Evolutionary conservation across 2,113 vertebrate genomes (phyloP).

Genomic region (Nansenia antarctica): DNA sequence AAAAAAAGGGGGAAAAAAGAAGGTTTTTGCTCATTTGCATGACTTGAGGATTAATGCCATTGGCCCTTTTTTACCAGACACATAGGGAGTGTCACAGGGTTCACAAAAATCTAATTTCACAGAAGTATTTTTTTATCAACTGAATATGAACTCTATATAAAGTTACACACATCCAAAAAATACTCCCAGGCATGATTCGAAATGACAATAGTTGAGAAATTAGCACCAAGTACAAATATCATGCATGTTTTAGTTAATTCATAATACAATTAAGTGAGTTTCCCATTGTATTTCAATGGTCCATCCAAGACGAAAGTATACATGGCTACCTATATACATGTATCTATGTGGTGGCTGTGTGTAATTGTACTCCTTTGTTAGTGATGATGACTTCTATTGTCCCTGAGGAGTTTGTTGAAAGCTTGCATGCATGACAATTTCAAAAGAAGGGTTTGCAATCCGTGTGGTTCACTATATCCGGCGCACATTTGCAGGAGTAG

Average conservation of each 20-base stretch:
- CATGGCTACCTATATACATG: not conserved
- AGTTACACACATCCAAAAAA: too few species aligned
- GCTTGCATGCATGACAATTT: too few species aligned
- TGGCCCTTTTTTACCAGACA: too few species aligned
- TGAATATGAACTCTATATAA: not conserved
- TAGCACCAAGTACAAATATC: not conserved
- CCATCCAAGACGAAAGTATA: not conserved
- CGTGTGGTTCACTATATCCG: too few species aligned
- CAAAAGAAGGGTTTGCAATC: too few species aligned
- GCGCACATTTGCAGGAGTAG: too few species aligned
- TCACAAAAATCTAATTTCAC: not conserved
- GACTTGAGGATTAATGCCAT: too few species aligned
- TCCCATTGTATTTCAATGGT: not conserved
- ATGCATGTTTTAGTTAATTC: not conserved
- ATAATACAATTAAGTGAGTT: not conserved
- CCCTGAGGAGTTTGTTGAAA: too few species aligned
- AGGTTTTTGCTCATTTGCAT: too few species aligned
- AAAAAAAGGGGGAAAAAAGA: too few species aligned
- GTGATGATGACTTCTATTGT: not conserved
- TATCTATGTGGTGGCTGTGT: not conserved
- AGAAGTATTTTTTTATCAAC: not conserved
- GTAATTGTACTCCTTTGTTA: not conserved
- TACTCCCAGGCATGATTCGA: too few species aligned
- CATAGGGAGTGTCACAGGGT: not conserved
- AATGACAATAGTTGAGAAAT: too few species aligned